Conservation (phyloP, 2,797 vertebrate genomes). For the Bradypus variegatus region DNA sequence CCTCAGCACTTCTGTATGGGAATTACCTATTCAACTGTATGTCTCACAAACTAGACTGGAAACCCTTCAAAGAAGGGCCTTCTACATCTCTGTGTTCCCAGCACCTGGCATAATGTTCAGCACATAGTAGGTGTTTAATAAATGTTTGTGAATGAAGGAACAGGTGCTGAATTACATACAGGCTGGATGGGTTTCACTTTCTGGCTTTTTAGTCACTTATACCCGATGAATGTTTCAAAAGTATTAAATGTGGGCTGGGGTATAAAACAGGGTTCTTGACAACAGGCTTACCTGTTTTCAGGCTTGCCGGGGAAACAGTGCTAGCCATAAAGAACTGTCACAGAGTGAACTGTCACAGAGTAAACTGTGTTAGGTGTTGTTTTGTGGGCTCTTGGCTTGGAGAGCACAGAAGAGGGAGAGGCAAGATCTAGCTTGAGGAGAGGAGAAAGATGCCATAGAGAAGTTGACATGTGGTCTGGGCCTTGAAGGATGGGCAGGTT, state of each 20-base stretch:
- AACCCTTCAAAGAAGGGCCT: not conserved
- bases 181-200: not conserved
- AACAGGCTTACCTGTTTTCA: not conserved
- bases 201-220: not conserved
- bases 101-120: not conserved
- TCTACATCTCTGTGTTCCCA: not conserved
- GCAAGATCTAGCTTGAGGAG: not conserved
- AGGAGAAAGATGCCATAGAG: not conserved
- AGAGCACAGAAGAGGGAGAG: not conserved
- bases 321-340: not conserved
- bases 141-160: not conserved
- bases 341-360: too few relatives aligned
- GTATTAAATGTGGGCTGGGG: not conserved
- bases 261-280: not conserved
- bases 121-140: not conserved
- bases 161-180: not conserved
- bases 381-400: not conserved
- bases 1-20: not conserved
- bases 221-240: not conserved
- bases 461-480: not conserved
- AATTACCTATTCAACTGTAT: not conserved
- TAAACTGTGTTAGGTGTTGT: not conserved
- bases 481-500: not conserved
- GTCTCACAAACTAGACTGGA: not conserved
- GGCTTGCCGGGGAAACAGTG: not conserved